A percentile compares a stretch with the other conserved stretches of the same genome.
Evolutionary conservation across 2,888 invertebrate genomes (phyloP).

Genomic region (Pinctada fucata): DNA sequence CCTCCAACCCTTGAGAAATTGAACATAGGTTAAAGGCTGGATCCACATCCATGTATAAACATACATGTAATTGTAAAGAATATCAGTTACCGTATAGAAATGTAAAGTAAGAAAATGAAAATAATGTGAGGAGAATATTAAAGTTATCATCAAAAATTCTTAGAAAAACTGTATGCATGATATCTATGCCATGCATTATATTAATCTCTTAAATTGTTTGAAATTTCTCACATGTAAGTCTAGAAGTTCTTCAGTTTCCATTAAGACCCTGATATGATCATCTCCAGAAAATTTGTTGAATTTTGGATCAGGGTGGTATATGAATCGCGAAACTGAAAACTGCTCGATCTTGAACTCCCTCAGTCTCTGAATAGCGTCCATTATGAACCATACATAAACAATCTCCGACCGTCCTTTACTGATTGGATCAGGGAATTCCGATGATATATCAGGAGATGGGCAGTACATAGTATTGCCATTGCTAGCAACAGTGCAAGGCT

Average conservation of each 20-base stretch:
- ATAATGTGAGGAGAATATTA: too few species aligned
- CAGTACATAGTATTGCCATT: slow-evolving; percentile 64
- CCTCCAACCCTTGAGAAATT: too few species aligned
- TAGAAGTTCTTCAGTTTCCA: slow-evolving; percentile 57
- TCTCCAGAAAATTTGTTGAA: slow-evolving; percentile 57
- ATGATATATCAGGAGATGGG: slow-evolving; percentile 60
- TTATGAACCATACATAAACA: slow-evolving; percentile 55
- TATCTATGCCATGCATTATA: too few species aligned
- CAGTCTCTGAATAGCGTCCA: slow-evolving; percentile 73
- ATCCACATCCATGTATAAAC: too few species aligned
- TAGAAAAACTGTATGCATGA: too few species aligned
- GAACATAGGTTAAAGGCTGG: too few species aligned
- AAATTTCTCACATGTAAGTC: slow-evolving; percentile 59
- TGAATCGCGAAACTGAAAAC: slow-evolving; percentile 56
- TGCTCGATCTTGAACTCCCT: slow-evolving; percentile 36
- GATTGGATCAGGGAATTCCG: slow-evolving; percentile 37
- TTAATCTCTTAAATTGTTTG: too few species aligned
- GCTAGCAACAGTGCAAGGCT: slow-evolving; percentile 46
- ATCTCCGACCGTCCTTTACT: slow-evolving; percentile 3
- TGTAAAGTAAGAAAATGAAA: too few species aligned
- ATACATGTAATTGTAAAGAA: too few species aligned
- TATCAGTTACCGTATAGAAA: too few species aligned
- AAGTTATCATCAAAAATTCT: too few species aligned
- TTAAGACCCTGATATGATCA: slow-evolving; percentile 50
- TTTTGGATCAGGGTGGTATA: slow-evolving; percentile 72